A percentile compares a stretch with the other conserved stretches of the same genome.
These are phyloP conservation scores for Ailurus styani DNA, from an alignment of 2,113 vertebrate genomes.

Conservation along the genomic window DNA sequence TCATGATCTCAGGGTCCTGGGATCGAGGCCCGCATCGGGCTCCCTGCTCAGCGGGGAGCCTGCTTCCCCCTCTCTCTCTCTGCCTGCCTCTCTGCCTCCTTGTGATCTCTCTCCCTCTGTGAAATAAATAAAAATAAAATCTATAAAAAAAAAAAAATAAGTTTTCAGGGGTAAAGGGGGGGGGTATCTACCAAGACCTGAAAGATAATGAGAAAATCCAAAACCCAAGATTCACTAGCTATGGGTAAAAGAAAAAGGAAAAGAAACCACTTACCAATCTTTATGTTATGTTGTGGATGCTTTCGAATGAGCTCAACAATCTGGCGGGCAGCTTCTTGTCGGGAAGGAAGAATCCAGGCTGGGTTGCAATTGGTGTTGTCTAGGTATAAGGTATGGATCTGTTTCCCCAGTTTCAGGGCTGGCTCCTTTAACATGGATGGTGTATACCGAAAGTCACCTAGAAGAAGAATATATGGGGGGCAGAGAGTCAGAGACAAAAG, in stretches of 20 bases:
- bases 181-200: background rate
- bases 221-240: background rate
- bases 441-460: conserved; percentile 95
- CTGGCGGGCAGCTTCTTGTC: conserved; percentile 85
- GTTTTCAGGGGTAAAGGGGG: background rate
- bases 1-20: too few species aligned
- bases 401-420: conserved; percentile 82
- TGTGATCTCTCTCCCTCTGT: too few species aligned
- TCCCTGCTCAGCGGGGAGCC: too few species aligned
- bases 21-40: too few species aligned
- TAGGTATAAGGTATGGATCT: conserved; percentile 93
- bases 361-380: conserved; percentile 96
- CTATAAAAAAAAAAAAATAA: too few species aligned
- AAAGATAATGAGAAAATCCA: too few species aligned
- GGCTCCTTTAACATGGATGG: conserved; percentile 89
- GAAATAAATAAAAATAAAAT: too few species aligned
- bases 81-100: too few species aligned
- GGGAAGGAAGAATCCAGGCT: conserved; percentile 85
- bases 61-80: too few species aligned
- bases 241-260: background rate
- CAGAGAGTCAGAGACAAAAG: background rate
- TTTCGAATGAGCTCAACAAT: conserved; percentile 89
- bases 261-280: conserved; percentile 87
- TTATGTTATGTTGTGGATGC: conserved; percentile 86
- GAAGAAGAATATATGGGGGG: background rate